Base-by-base conservation (phyloP, 2,797 vertebrate genomes). In the Sphenopsis melanotis region DNA sequence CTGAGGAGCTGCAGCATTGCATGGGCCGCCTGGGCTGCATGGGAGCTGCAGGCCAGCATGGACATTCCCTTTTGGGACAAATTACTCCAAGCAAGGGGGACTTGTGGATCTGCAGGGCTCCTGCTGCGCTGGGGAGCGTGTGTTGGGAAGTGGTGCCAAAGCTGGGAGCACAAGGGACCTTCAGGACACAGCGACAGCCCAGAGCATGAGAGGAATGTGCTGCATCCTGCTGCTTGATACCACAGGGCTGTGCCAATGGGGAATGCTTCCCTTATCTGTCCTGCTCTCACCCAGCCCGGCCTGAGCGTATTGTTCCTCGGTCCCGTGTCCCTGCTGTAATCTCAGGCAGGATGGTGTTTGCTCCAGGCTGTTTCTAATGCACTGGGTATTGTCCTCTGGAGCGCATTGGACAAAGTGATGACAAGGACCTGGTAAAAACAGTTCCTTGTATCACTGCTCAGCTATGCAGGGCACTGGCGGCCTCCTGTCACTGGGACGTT, bases 371-470 rank as follows among this genome's bases (percentile, higher is more conserved):
- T 63, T 93, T 92, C 89, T 97, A 76, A 96, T 94, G 96, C 34
- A 29, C 98, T 98, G 98, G 96, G 91, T 97, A 97, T 97, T 96
- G 96, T 98, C 97, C 96, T 96, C 74, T 82, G 22, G 80, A 95
- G 95, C n/a, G 3, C 30, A 42, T 79, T 94, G 92, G 94, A 94
- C 83, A 56, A 89, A 89, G 97, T 95, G 96, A 97, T 98, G 98
- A 98, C 98, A 98, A 94, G 97, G 92, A 96, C 95, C 97, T 80
- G 94, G 96, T 98, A 97, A 96, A 96, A 97, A 97, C 87, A 15
- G 95, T 75, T 91, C 75, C 95, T 98, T 97, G 96, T 97, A 94
- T 98, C 98, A 98, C 65, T 83, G 95, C 83, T 92, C 41, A 90
- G 94, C 97, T 98, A 98, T 98, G 97, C 76, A 90, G 94, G 49